Base-by-base conservation (phyloP, 2,888 invertebrate genomes). In the Dastarcus helophoroides region DNA sequence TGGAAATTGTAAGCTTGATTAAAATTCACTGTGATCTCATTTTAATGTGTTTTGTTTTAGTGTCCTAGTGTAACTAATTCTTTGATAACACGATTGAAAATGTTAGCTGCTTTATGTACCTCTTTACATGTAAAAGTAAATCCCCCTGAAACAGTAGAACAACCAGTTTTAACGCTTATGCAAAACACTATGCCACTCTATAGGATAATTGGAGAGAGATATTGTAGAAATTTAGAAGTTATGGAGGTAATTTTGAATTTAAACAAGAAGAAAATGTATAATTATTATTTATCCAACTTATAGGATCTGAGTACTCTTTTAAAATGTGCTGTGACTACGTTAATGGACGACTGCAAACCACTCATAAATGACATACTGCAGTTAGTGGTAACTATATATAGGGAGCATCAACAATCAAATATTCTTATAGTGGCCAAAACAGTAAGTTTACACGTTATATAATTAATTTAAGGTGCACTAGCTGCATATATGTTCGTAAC, bases 351-450 rank as follows among this genome's bases (percentile, higher is more conserved):
- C 37, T 74, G 77, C 47, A 63, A 73, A 37, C 75, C 79, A 1
- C 61, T 84, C 42, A 60, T 81, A 22, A 68, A 71, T 21, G 77
- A 79, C 44, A 67, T 86, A 23, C 41, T 79, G 3, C 69, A 74
- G 43, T 67, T 88, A 32, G 67, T 80, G 26, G 64, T 76, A 14
- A 68, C 71, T 33, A 74, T 79, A 24, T 80, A 83, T 51, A 66
- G 73, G 46, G 67, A 71, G 8, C 67, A 69, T 33, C 82, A 83
- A 3, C 78, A 81, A 50, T 67, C 77, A 2, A 67, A 74, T 5
- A 74, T 82, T 0, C 55, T 88, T 26, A 78, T 80, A 42, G 69
- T 86, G 29, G 71, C 80, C 8, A 80, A 79, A 68, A 73, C 81
- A 51, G 82, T 81, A 55, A 60, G 62, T 19, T 19, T 19, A 7